phyloP scores from a whole-genome alignment of 2,113 vertebrate species.

The Tetrax tetrax region DNA sequence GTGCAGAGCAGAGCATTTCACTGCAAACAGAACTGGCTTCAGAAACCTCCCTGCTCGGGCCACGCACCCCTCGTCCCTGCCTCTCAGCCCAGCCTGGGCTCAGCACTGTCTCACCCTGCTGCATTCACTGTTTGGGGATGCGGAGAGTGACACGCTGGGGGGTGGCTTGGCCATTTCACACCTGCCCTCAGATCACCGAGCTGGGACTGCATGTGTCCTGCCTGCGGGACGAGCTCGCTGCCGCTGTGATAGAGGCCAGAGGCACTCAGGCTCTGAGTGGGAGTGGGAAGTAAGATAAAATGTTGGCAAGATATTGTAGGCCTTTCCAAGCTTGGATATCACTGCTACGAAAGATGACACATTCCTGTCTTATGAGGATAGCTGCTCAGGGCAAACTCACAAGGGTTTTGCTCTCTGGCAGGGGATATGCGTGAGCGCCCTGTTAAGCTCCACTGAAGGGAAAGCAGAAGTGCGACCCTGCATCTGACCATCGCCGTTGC shows the following conservation, averaged over 20 bases:
- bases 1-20: background rate
- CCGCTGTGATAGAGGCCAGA: background rate
- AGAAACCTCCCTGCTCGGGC: background rate
- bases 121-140: background rate
- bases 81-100: background rate
- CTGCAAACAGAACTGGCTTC: background rate
- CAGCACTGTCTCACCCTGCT: background rate
- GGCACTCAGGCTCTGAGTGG: background rate
- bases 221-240: background rate
- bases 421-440: rapidly evolving
- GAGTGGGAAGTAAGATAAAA: background rate
- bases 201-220: background rate
- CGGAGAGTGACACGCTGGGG: rapidly evolving
- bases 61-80: background rate
- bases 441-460: background rate
- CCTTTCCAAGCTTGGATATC: background rate
- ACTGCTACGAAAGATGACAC: background rate
- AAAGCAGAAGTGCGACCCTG: background rate
- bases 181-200: background rate
- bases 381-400: background rate
- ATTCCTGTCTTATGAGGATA: background rate
- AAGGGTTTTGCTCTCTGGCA: background rate
- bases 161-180: background rate
- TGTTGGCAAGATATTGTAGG: background rate
- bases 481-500: background rate